Evolutionary conservation across 2,797 vertebrate genomes (phyloP), one percentile per base, ranked within the genome.

Genomic region (Hippopotamyrus pictus): DNA sequence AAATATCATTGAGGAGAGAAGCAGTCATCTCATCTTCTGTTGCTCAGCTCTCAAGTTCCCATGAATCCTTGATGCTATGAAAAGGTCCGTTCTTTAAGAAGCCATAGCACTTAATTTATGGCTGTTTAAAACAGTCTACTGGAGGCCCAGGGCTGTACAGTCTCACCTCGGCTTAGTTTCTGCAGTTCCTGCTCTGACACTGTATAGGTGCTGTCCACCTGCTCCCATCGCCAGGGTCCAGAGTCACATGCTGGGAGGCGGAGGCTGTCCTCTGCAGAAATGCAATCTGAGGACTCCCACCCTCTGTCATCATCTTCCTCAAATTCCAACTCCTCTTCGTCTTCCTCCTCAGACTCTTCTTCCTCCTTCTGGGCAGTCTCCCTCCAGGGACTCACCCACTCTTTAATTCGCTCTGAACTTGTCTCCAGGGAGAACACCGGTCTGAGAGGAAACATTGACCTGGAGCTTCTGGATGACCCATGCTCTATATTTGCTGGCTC

Each of bases 161-260:
- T 90, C 93, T 95, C 93, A 98, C 97, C 97, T 85, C 96, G 96
- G 92, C 97, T 95, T 90, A 97, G 95, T 91, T 96, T 94, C 90
- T 97, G 95, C 87, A 98, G 95, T 86, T 98, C 97, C 6, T 95
- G 93, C 3, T 97, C 96, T 0, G 97, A 97, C 76, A 96, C 94
- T 90, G 95, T 95, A 0, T 93, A 91, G 59, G 90, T 90, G 44
- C 93, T 94, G 11, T 95, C 94, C 0, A 85, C 69, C 0, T 92
- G 93, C 89, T 92, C 93, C 89, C 93, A 92, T 91, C 95, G 93
- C 88, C 95, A 92, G 92, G 94, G 62, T 88, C 96, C 87, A 6
- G 96, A 96, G 90, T 96, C 94, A 0, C 95, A 88, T 11, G 93
- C 96, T 92, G 91, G 94, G 69, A 96, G 94, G 59, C 94, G 94